Evolutionary conservation across 2,797 vertebrate species (phyloP).

Genomic region (Nannoperca australis): DNA sequence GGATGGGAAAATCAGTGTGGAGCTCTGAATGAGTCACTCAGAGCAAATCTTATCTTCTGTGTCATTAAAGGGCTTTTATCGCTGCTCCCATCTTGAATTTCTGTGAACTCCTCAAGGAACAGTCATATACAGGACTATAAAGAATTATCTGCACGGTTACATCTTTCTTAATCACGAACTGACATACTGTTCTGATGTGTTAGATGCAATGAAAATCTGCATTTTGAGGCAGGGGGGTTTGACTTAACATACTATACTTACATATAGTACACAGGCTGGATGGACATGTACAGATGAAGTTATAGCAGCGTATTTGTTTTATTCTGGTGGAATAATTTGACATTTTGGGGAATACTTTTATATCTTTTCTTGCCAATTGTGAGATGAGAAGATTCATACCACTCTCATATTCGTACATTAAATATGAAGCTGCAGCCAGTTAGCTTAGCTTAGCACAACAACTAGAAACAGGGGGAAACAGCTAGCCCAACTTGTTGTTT

Average conservation of each 20-base stretch:
- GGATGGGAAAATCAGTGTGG: conserved; percentile 58
- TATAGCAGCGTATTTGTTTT: neutral
- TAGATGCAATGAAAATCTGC: conserved; percentile 48
- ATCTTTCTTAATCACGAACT: conserved; percentile 76
- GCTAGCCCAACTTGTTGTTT: too few species aligned
- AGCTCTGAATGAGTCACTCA: conserved; percentile 80
- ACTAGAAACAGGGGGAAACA: too few species aligned
- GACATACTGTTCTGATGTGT: conserved; percentile 68
- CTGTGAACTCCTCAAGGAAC: conserved; percentile 81
- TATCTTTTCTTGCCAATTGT: neutral
- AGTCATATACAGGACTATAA: conserved; percentile 82
- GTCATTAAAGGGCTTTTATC: conserved; percentile 86
- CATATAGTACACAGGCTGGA: conserved; percentile 3
- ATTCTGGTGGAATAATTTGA: neutral
- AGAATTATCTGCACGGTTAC: conserved; percentile 81
- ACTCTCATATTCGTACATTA: too few species aligned
- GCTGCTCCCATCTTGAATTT: conserved; percentile 77
- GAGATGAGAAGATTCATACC: too few species aligned
- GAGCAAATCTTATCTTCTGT: conserved; percentile 86
- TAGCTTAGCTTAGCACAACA: too few species aligned
- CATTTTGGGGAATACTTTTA: neutral
- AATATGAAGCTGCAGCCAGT: too few species aligned
- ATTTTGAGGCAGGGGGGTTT: conserved; percentile 4
- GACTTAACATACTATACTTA: neutral
- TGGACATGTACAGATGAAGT: conserved; percentile 17